Percentiles rank a stretch among this genome's conserved stretches.
Conservation (phyloP, 2,888 invertebrate genomes). For the Dynastes hyllus region DNA sequence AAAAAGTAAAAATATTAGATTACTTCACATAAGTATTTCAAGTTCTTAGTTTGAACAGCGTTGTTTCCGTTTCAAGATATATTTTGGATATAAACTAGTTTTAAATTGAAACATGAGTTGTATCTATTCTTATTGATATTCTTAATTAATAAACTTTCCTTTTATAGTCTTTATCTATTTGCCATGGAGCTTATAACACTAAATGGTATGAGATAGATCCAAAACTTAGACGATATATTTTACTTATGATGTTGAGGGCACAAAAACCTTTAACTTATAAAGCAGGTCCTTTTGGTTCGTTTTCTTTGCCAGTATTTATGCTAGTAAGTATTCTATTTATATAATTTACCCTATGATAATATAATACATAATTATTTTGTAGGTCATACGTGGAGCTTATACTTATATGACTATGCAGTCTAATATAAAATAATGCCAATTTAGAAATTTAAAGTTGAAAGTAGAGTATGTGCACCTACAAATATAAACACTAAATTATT, state of each 20-base stretch:
- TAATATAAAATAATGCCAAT: neutral
- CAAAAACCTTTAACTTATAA: constrained; percentile 20
- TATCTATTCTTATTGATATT: too few relatives aligned
- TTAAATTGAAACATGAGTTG: too few relatives aligned
- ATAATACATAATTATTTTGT: neutral
- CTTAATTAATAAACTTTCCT: too few relatives aligned
- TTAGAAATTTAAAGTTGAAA: too few relatives aligned
- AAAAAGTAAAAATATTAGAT: too few relatives aligned
- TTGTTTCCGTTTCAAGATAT: too few relatives aligned
- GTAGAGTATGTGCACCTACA: too few relatives aligned
- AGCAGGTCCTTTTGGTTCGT: constrained; percentile 5
- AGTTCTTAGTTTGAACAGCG: too few relatives aligned
- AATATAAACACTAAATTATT: too few relatives aligned
- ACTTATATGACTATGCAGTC: constrained; percentile 33
- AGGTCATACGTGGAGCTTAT: constrained; percentile 30
- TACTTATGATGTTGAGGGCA: neutral
- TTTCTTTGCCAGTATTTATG: neutral
- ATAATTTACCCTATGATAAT: neutral
- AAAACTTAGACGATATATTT: neutral
- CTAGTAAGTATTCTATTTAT: neutral
- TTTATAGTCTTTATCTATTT: neutral
- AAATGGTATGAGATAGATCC: constrained; percentile 12
- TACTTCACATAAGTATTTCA: too few relatives aligned
- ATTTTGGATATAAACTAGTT: too few relatives aligned
- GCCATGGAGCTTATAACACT: neutral